A percentile compares a stretch with the other conserved stretches of the same genome.
Conservation (phyloP, 2,888 invertebrate genomes). For the Philereme vetulata region DNA sequence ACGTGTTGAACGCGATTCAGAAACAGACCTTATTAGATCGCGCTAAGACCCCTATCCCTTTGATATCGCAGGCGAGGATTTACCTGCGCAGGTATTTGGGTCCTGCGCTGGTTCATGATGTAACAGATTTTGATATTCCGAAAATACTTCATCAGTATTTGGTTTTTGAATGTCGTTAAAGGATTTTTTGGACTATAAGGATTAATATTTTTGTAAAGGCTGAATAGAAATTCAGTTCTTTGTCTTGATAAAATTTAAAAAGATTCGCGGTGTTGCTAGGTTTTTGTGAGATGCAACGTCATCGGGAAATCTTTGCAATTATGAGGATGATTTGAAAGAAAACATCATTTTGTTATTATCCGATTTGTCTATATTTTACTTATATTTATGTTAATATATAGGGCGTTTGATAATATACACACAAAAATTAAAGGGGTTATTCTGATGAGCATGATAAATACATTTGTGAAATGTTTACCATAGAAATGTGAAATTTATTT, state of each 20-base stretch:
- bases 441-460: no score
- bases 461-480: no score
- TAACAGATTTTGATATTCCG: conserved; percentile 86
- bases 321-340: background rate
- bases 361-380: background rate
- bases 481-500: no score
- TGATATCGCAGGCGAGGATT: conserved; percentile 86
- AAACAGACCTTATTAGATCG: conserved; percentile 86
- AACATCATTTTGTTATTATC: background rate
- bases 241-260: conserved; percentile 9
- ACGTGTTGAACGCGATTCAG: conserved; percentile 85
- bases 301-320: background rate
- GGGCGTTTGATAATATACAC: no score
- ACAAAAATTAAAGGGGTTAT: no score
- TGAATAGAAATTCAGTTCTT: conserved; percentile 27
- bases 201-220: conserved; percentile 45
- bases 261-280: conserved; percentile 6
- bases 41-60: conserved; percentile 86
- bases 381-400: background rate
- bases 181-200: conserved; percentile 15
- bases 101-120: conserved; percentile 80
- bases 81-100: conserved; percentile 84
- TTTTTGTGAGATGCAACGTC: background rate
- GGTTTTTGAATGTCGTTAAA: conserved; percentile 86
- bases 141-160: conserved; percentile 86